phyloP scores from a whole-genome alignment of 2,888 invertebrate species.

The Acrobasis suavella region DNA sequence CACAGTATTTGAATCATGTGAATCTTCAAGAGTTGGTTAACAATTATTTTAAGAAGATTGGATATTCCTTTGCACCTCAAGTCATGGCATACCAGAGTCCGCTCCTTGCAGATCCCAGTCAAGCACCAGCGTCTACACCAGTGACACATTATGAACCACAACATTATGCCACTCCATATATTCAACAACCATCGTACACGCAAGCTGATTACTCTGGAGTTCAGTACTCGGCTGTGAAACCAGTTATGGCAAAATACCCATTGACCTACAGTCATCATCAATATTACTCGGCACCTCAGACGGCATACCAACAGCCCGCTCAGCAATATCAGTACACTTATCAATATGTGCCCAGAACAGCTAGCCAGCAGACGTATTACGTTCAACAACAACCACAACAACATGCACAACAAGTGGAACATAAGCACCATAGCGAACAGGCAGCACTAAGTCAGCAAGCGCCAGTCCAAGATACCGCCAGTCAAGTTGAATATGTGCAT shows the following conservation, averaged over 20 bases:
- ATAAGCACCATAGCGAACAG: conserved; percentile 21
- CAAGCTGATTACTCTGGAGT: conserved; percentile 71
- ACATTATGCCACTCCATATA: conserved; percentile 66
- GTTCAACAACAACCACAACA: conserved; percentile 52
- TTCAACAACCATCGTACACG: conserved; percentile 67
- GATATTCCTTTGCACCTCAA: conserved; percentile 66
- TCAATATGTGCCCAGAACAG: conserved; percentile 56
- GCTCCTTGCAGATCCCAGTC: conserved; percentile 34
- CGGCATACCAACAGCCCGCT: conserved; percentile 55
- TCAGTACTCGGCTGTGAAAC: conserved; percentile 74
- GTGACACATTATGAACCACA: conserved; percentile 52
- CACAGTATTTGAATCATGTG: conserved; percentile 77
- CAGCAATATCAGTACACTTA: conserved; percentile 66
- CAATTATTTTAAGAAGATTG: conserved; percentile 76
- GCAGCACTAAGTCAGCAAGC: conserved; percentile 33
- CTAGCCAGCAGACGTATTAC: conserved; percentile 53
- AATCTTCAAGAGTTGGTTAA: conserved; percentile 81
- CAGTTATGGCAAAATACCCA: conserved; percentile 76
- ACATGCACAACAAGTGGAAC: conserved; percentile 33
- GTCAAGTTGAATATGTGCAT: conserved; percentile 48
- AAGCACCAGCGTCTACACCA: conserved; percentile 36
- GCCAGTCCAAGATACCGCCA: conserved; percentile 37
- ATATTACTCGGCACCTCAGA: conserved; percentile 56
- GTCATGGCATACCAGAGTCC: conserved; percentile 61
- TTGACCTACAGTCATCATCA: conserved; percentile 56